A percentile compares a stretch with the other conserved stretches of the same genome.
Evolutionary conservation across 2,113 vertebrate species (phyloP).

Genomic region (Daboia siamensis): DNA sequence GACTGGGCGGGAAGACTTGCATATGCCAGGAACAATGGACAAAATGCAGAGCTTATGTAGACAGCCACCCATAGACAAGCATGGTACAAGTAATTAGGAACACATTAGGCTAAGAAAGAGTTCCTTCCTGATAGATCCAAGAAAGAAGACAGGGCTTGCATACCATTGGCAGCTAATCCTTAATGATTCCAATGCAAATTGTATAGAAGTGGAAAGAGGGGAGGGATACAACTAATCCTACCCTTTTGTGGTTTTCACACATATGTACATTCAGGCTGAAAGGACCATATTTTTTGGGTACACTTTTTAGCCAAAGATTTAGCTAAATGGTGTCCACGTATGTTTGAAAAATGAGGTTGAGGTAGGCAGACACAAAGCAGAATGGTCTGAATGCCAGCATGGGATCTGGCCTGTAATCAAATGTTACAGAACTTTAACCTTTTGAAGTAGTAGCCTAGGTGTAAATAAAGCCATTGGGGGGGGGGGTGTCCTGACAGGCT

Average conservation of each 20-base stretch:
- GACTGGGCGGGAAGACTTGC: not conserved
- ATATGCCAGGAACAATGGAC: not conserved
- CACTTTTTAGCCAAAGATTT: not conserved
- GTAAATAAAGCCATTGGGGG: not conserved
- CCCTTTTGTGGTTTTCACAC: not conserved
- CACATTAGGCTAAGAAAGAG: not conserved
- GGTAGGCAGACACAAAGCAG: not conserved
- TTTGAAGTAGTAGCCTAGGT: not conserved
- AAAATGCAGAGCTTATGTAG: not conserved
- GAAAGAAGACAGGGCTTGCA: not conserved
- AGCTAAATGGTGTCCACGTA: not conserved
- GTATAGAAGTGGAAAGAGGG: not conserved
- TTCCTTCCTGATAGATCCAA: not conserved
- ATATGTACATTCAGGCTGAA: not conserved
- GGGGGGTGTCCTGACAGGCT: not conserved
- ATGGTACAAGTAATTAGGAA: not conserved
- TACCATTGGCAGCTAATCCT: constrained; percentile 8
- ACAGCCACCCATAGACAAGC: not conserved
- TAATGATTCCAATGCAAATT: constrained; percentile 14
- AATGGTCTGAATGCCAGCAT: not conserved
- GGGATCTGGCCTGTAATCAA: not conserved
- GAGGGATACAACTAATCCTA: not conserved
- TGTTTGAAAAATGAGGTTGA: not conserved
- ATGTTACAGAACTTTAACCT: not conserved
- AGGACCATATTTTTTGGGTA: not conserved